These are phyloP conservation scores for Apotomis betuletana DNA, from an alignment of 2,888 invertebrate species.

Conservation along the genomic window DNA sequence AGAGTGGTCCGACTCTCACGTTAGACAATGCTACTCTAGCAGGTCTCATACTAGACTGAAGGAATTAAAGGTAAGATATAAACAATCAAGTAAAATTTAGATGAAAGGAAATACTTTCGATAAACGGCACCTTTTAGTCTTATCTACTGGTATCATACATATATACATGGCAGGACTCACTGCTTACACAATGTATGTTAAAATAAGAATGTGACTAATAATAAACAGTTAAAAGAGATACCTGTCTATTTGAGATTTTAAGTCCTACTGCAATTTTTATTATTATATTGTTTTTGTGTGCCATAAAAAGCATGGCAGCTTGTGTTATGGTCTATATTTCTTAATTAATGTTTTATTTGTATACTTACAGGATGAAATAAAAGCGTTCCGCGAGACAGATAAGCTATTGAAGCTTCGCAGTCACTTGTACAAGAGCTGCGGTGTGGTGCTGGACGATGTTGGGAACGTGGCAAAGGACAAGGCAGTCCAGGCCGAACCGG, in stretches of 20 bases:
- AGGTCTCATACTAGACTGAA: constrained; percentile 67
- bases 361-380: constrained; percentile 73
- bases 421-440: constrained; percentile 68
- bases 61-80: constrained; percentile 64
- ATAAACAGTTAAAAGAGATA: too few relatives aligned
- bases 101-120: too few relatives aligned
- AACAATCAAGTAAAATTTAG: neutral
- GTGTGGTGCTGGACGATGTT: constrained; percentile 66
- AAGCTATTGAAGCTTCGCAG: constrained; percentile 63
- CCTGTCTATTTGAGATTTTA: too few relatives aligned
- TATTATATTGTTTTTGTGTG: too few relatives aligned
- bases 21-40: constrained; percentile 64
- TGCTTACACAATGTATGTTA: too few relatives aligned
- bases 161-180: too few relatives aligned
- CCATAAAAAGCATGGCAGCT: too few relatives aligned
- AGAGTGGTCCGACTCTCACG: constrained; percentile 60
- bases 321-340: too few relatives aligned
- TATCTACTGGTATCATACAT: too few relatives aligned
- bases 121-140: too few relatives aligned
- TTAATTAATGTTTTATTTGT: neutral
- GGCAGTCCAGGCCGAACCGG: constrained; percentile 61
- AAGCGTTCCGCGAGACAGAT: constrained; percentile 65
- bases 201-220: too few relatives aligned
- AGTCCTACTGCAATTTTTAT: too few relatives aligned
- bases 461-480: constrained; percentile 65